These are phyloP conservation scores for Acrocephalus arundinaceus DNA, from an alignment of 2,113 vertebrate species.

Conservation along the genomic window DNA sequence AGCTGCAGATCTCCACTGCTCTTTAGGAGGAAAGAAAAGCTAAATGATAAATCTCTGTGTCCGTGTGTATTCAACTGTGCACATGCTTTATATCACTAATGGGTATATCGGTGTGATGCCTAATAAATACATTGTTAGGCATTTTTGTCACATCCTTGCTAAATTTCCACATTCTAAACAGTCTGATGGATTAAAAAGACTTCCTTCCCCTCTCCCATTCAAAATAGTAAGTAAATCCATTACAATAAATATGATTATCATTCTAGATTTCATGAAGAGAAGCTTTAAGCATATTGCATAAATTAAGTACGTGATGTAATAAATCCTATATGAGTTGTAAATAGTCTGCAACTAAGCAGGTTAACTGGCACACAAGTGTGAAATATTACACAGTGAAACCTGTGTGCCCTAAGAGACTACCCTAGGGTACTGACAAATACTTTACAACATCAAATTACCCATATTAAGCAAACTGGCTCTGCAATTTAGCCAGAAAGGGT, in stretches of 20 bases:
- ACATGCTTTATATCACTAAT: background rate
- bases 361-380: slow-evolving; percentile 25
- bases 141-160: background rate
- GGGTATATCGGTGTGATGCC: background rate
- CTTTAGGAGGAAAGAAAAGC: background rate
- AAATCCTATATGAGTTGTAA: slow-evolving; percentile 1
- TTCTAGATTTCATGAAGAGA: background rate
- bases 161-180: background rate
- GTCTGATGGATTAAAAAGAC: background rate
- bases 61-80: background rate
- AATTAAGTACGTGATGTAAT: background rate
- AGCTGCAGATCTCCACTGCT: background rate
- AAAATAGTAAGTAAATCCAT: background rate
- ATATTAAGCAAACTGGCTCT: slow-evolving; percentile 14
- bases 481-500: slow-evolving; percentile 32
- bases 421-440: slow-evolving; percentile 23
- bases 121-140: background rate
- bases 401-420: slow-evolving; percentile 10
- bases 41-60: background rate
- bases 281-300: background rate
- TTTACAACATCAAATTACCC: slow-evolving; percentile 52
- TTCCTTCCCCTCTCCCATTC: background rate
- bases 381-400: slow-evolving; percentile 51
- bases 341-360: slow-evolving; percentile 14
- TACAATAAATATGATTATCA: background rate